These are phyloP conservation scores for Stenurella melanura DNA, from an alignment of 2,888 invertebrate species.

Conservation along the genomic window DNA sequence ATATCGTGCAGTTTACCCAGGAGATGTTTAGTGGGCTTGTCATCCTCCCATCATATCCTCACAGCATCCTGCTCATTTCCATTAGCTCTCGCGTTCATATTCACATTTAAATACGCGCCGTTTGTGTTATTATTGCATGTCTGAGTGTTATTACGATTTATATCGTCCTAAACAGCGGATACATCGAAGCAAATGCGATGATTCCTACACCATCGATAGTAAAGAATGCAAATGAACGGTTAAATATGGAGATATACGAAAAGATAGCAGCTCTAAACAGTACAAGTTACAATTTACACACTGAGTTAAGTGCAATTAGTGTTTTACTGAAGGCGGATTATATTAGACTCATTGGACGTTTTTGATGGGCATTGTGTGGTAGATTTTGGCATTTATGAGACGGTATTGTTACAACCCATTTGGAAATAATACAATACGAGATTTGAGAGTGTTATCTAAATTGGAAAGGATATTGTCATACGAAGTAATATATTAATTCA, in stretches of 20 bases:
- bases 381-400: background rate
- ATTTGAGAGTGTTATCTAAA: background rate
- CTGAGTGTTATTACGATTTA: slow-evolving; percentile 20
- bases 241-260: slow-evolving; percentile 3
- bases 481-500: background rate
- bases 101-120: slow-evolving; percentile 3
- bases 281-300: background rate
- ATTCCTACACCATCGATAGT: slow-evolving; percentile 13
- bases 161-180: slow-evolving; percentile 14
- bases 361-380: slow-evolving; percentile 7
- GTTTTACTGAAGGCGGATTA: background rate
- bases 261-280: slow-evolving; percentile 12
- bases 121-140: slow-evolving; percentile 14
- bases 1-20: background rate
- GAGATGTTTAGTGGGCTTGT: background rate
- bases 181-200: slow-evolving; percentile 17
- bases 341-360: background rate
- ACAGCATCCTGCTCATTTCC: slow-evolving; percentile 5
- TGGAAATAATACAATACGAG: background rate
- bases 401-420: background rate
- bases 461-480: background rate
- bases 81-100: slow-evolving; percentile 22
- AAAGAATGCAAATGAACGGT: slow-evolving; percentile 25
- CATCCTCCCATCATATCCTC: slow-evolving; percentile 13
- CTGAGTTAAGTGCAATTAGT: background rate